These are phyloP conservation scores for Microplitis manilae DNA, from an alignment of 2,888 invertebrate genomes.

Conservation along the genomic window DNA sequence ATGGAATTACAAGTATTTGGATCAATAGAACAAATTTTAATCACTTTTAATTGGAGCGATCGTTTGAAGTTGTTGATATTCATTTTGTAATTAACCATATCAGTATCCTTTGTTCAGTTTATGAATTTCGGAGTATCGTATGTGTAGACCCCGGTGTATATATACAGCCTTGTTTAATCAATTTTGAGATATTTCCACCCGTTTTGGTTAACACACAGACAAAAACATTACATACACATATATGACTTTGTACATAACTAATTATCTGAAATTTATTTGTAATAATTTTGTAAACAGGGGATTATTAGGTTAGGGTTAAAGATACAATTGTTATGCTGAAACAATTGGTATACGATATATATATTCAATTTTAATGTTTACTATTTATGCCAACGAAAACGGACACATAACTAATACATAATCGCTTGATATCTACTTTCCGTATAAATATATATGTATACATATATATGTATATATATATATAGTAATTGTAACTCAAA, in stretches of 20 bases:
- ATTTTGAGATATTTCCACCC: neutral
- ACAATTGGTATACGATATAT: neutral
- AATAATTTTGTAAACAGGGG: neutral
- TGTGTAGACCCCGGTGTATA: neutral
- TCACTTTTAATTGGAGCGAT: neutral
- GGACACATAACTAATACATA: neutral
- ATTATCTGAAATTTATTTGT: constrained; percentile 17
- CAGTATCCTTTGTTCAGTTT: neutral
- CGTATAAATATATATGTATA: too few species aligned
- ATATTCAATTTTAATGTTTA: neutral
- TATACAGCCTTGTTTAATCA: neutral
- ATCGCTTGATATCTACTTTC: neutral
- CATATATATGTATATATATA: too few species aligned
- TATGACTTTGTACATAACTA: neutral
- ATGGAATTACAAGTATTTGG: neutral
- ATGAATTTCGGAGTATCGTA: neutral
- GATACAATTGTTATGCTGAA: neutral
- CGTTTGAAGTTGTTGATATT: neutral
- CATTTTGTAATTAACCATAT: neutral
- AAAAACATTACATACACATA: too few species aligned
- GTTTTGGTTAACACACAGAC: neutral
- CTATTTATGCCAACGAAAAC: neutral
- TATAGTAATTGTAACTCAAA: neutral
- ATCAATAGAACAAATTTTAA: neutral
- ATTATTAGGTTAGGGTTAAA: neutral